Evolutionary conservation across 2,797 vertebrate genomes (phyloP), one percentile per base, ranked within the genome.

Genomic region (Myotis vivesi): DNA sequence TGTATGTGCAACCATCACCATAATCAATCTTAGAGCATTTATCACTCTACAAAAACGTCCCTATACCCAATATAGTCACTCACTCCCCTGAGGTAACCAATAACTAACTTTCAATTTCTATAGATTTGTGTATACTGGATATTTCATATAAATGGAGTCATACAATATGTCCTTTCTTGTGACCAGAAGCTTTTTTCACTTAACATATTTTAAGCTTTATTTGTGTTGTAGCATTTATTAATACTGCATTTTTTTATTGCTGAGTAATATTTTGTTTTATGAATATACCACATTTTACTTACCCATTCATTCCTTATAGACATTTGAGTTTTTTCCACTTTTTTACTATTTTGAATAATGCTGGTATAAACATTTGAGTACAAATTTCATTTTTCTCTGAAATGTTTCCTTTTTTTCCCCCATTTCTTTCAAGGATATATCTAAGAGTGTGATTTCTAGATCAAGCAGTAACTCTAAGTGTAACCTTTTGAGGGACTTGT

Each of bases 351-450:
- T 71, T 73, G 30, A 91, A 41, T 82, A 72, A 49, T 9, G 3
- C 8, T 53, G 33, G 3, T 73, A 15, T 28, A 59, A 87, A 46
- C 6, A 59, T 76, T 79, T n/a, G 8, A 15, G 8, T 46, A 68
- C 8, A 66, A 19, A n/a, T 9, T 53, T 89, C 19, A 53, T 89
- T 95, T 95, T 44, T 91, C 22, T 69, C 55, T 89, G 72, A 83
- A 72, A 59, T 59, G 3, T 76, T 73, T 20, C 11, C 53, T 57
- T 82, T n/a, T 25, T 76, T 75, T 88, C 38, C 38, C 38, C 38
- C 8, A 62, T 72, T 77, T 83, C 25, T 89, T 44, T 93, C 57
- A 17, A 5, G 8, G 72, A 8, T 49, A 23, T 72, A 62, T 8
- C 2, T 64, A 64, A 53, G 22, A 53, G 17, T 49, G 44, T 85